Conservation (phyloP, 2,113 vertebrate species). For the Eurystomus gularis region DNA sequence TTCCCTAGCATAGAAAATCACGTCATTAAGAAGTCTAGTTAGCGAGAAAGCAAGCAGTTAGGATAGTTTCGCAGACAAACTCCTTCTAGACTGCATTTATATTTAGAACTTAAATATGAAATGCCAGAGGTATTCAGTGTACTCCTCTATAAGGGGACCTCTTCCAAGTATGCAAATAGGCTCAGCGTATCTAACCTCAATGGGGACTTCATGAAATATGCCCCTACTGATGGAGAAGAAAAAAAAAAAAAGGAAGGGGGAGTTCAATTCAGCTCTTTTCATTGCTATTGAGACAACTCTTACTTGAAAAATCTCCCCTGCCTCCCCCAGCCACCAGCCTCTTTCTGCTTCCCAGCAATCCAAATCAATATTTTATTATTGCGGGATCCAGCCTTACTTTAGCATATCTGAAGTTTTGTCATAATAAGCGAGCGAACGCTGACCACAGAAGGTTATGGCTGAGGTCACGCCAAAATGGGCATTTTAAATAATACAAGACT, state of each 20-base stretch:
- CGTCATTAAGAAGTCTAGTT: constrained; percentile 4
- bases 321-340: not conserved
- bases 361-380: not conserved
- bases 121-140: constrained; percentile 39
- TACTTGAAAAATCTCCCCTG: not conserved
- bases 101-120: constrained; percentile 51
- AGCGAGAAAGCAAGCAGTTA: not conserved
- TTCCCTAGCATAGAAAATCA: constrained; percentile 25
- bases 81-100: constrained; percentile 37
- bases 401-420: not conserved
- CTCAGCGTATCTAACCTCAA: not conserved
- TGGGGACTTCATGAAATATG: constrained; percentile 28
- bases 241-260: not conserved
- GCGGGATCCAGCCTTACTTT: not conserved
- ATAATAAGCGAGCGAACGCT: not conserved
- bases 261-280: not conserved
- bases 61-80: not conserved
- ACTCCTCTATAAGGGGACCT: constrained; percentile 5
- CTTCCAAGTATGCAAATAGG: constrained; percentile 54
- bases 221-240: not conserved
- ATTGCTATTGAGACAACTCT: not conserved
- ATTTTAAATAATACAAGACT: not conserved
- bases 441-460: not conserved
- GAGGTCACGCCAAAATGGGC: not conserved
- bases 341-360: not conserved